A percentile compares a stretch with the other conserved stretches of the same genome.
phyloP scores from a whole-genome alignment of 23 tunicate genomes.

The Styela plicata region DNA sequence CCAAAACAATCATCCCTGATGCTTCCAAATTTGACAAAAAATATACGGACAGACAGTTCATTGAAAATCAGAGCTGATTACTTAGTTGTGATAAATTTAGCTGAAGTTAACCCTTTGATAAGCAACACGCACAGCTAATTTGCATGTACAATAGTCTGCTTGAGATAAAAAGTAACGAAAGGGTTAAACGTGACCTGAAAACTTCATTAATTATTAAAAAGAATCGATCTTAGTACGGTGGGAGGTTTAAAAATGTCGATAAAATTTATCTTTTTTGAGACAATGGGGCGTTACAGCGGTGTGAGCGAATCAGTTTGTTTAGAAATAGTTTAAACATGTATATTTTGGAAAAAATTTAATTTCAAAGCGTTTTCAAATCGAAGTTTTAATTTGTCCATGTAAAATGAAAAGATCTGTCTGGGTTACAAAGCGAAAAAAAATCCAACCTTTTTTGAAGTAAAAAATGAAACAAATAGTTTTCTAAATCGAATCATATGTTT shows the following conservation, averaged over 20 bases:
- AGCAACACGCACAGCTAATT: too few species aligned
- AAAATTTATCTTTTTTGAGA: background rate
- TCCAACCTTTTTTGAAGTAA: too few species aligned
- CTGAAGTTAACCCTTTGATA: background rate
- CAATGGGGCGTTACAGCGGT: background rate
- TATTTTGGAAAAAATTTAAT: too few species aligned
- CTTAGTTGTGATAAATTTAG: background rate
- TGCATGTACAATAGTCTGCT: too few species aligned
- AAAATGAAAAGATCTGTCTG: too few species aligned
- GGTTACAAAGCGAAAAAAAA: too few species aligned
- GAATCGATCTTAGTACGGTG: background rate
- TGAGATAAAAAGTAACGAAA: background rate
- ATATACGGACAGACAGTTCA: background rate
- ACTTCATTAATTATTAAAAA: background rate
- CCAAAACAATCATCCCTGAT: background rate
- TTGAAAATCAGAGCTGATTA: background rate
- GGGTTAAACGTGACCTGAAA: background rate
- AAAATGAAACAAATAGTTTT: too few species aligned
- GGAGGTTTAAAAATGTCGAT: background rate
- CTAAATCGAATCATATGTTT: too few species aligned
- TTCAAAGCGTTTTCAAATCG: too few species aligned
- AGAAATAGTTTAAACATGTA: too few species aligned
- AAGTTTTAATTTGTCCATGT: too few species aligned
- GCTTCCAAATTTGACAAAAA: background rate
- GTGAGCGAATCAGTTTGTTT: background rate